Conservation (phyloP, 2,888 invertebrate genomes). For the Beris morrisii region DNA sequence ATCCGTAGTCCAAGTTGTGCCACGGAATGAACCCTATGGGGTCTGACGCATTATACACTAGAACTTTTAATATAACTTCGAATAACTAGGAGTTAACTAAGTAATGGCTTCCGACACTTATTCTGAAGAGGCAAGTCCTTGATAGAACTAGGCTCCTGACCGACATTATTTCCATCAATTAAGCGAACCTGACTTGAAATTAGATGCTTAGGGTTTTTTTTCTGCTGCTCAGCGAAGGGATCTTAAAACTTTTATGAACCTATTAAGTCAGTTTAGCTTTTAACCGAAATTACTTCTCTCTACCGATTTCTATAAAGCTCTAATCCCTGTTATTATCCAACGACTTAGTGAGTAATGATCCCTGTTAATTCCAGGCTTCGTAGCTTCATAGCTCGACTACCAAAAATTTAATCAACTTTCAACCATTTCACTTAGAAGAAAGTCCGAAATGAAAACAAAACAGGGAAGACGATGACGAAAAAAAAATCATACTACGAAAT, state of each 20-base stretch:
- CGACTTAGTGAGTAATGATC: slow-evolving; percentile 37
- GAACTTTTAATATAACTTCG: slow-evolving; percentile 12
- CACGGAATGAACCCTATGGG: slow-evolving; percentile 25
- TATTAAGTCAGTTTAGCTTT: slow-evolving; percentile 28
- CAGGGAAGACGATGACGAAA: slow-evolving; percentile 1
- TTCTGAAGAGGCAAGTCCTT: too few species aligned
- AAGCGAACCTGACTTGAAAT: too few species aligned
- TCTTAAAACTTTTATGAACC: slow-evolving; percentile 30
- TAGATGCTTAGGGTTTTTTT: background rate
- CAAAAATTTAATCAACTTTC: slow-evolving; percentile 37
- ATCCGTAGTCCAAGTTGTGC: slow-evolving; percentile 1
- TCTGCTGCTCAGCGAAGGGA: background rate
- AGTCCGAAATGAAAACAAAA: slow-evolving; percentile 15
- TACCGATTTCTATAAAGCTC: slow-evolving; percentile 15
- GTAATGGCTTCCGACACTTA: background rate
- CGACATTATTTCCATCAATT: too few species aligned
- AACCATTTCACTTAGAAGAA: slow-evolving; percentile 32
- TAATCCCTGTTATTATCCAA: slow-evolving; percentile 36
- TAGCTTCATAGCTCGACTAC: slow-evolving; percentile 18
- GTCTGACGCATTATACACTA: slow-evolving; percentile 1
- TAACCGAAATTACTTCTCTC: slow-evolving; percentile 28
- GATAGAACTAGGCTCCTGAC: too few species aligned
- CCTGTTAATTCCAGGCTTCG: slow-evolving; percentile 32
- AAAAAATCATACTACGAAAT: slow-evolving; percentile 21
- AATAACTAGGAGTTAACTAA: slow-evolving; percentile 3